Evolutionary conservation across 1,140 invertebrate genomes (phyloP), one percentile per base, ranked within the genome.

Genomic region (Vanessa atalanta): DNA sequence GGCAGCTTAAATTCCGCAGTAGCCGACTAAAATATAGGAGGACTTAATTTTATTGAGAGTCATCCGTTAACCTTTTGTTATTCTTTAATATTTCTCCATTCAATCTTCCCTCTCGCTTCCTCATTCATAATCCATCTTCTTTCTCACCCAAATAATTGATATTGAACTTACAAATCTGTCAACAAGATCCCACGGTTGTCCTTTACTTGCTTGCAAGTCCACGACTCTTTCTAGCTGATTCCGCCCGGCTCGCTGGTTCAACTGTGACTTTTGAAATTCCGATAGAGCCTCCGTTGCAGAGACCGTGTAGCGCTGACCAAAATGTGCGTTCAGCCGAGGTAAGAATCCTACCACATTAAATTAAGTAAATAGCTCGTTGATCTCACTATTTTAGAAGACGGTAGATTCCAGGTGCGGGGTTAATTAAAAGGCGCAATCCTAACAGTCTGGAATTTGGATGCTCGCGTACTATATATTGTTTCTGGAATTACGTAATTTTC

Each of bases 251-350:
- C 93, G 91, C 57, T 94, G 93, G 47, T 93, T 91, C 50, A 94
- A 80, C 84, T 95, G 94, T 13, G 94, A 80, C 70, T 92, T 93
- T 77, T 96, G 95, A 72, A 96, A 96, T 73, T 95, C 93, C 0
- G 95, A 95, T 9, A 96, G 88, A 3, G 94, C 95, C 82, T 96
- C 95, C 1, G 94, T 95, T 0, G 95, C 95, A 9, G 94, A 89
- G 6, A 96, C 94, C 9, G 94, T 94, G 85, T 94, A 96, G 15
- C 95, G 94, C 82, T 96, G 95, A 0, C 96, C 96, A 68, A 94
- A 94, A 80, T 94, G 92, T 3, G 90, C 94, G 72, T 93, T 94
- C 71, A 95, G 77, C 72, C 94, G 93, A 1, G 96, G 96, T 60
- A 96, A 91, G 77, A 96, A 96, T 31, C 95, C 95, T 95, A 76